These are phyloP conservation scores for Drosophila navojoa DNA, from an alignment of 1,140 invertebrate species.

Conservation along the genomic window DNA sequence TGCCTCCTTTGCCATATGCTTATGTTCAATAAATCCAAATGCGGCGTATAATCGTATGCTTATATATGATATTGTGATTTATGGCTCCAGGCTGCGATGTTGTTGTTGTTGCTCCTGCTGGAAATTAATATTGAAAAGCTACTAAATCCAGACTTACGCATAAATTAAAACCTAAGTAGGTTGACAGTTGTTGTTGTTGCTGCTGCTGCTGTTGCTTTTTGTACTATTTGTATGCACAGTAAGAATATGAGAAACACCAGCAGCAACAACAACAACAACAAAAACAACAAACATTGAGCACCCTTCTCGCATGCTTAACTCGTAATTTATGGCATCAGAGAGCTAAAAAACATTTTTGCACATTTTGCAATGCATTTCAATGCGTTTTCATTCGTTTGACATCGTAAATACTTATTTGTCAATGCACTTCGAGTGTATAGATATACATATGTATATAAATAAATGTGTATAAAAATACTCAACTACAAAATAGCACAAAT, in stretches of 20 bases:
- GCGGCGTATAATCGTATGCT: constrained; percentile 54
- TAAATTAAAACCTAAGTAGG: constrained; percentile 80
- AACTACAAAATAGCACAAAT: constrained; percentile 21
- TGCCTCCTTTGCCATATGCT: constrained; percentile 55
- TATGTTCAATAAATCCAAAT: constrained; percentile 66
- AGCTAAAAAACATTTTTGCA: constrained; percentile 54
- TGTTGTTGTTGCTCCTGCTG: constrained; percentile 44
- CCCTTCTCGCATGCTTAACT: constrained; percentile 58
- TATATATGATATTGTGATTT: constrained; percentile 75
- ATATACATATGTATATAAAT: constrained; percentile 1
- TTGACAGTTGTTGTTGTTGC: constrained; percentile 45
- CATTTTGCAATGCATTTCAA: constrained; percentile 69
- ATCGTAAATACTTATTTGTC: constrained; percentile 80
- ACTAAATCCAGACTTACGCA: constrained; percentile 78
- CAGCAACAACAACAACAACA: constrained; percentile 12
- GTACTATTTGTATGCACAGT: constrained; percentile 61
- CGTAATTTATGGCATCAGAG: constrained; percentile 66
- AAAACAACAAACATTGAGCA: constrained; percentile 28
- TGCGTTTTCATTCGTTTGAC: constrained; percentile 65
- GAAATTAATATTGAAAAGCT: constrained; percentile 80
- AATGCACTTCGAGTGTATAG: constrained; percentile 45
- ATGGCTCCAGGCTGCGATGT: constrained; percentile 42
- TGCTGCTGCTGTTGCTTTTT: constrained; percentile 18
- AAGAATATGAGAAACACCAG: constrained; percentile 31
- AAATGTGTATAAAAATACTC: constrained; percentile 39